A percentile compares a stretch with the other conserved stretches of the same genome.
These are phyloP conservation scores for Trilocha varians DNA, from an alignment of 2,888 invertebrate genomes.

Conservation along the genomic window DNA sequence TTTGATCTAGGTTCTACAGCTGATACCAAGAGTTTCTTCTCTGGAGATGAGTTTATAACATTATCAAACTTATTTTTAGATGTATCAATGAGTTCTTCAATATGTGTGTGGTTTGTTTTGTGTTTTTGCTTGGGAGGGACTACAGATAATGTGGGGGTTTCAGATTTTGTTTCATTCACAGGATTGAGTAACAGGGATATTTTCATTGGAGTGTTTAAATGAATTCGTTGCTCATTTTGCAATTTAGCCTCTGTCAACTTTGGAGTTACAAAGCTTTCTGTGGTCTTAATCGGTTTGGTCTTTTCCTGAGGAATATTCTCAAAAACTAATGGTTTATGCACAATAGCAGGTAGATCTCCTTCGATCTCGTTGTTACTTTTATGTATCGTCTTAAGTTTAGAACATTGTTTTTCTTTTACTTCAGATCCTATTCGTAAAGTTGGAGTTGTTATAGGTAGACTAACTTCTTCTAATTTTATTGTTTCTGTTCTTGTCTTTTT, in stretches of 20 bases:
- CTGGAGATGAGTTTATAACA: no score
- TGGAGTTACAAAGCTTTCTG: not conserved
- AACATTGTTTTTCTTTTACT: slow-evolving; percentile 1
- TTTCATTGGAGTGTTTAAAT: slow-evolving; percentile 42
- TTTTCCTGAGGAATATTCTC: not conserved
- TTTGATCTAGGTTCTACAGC: no score
- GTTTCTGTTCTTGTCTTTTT: no score
- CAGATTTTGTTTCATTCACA: slow-evolving; percentile 31
- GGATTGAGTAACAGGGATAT: slow-evolving; percentile 55
- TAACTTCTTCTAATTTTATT: slow-evolving; percentile 11
- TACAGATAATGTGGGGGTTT: slow-evolving; percentile 1
- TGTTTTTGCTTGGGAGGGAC: slow-evolving; percentile 2
- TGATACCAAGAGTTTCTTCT: no score
- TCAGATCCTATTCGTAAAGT: slow-evolving; percentile 49
- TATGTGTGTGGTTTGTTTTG: slow-evolving; percentile 2
- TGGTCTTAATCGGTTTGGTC: not conserved
- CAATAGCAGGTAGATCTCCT: not conserved
- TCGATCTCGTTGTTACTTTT: not conserved
- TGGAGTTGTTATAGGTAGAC: slow-evolving; percentile 34
- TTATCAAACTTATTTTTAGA: no score
- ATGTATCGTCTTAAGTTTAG: slow-evolving; percentile 17
- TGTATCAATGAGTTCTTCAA: not conserved
- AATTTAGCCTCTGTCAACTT: not conserved
- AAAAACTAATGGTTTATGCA: not conserved
- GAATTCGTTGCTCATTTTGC: not conserved